Base-by-base conservation (phyloP, 2,888 invertebrate genomes). In the Podabrus alpinus region DNA sequence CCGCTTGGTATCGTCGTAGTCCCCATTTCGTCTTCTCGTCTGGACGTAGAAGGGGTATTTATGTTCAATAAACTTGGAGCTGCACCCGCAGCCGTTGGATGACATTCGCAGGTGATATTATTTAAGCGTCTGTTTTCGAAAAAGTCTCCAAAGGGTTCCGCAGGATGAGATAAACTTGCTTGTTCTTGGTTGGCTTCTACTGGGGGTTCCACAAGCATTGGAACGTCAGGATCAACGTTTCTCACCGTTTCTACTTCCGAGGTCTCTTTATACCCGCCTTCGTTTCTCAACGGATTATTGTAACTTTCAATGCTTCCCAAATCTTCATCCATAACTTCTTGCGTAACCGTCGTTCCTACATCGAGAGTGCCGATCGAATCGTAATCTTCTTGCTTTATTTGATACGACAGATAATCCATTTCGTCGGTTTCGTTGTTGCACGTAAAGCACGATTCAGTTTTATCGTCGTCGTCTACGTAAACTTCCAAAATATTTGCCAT, bases 81-180 rank as follows among this genome's bases (percentile, higher is more conserved):
- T 29, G 79, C 82, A 21, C 84, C 82, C n/a, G 79, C 75, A 11
- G 82, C 78, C 66, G 79, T 74, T 64, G 81, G 78, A 13, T 80
- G 80, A 73, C 83, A 83, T 79, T 84, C 83, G 68, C 82, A 83
- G 10, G 72, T 15, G 61, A 83, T 80, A 19, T 79, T 75, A 69
- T 71, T 72, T 25, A 68, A 71, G 10, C 69, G 71, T 69, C 77
- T 78, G 10, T 67, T 78, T 9, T 29, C 71, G 9, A 16, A 2
- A 17, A 45, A 16, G 25, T 70, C 70, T 5, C 70, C 70, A 25
- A 25, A 16, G 0, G 10, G 45, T 3, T 64, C 13, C 19, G n/a
- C 21, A 11, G 45, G 45, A 45, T 4, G 45, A 7, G 45, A n/a
- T n/a, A 45, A n/a, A 7, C 5, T 45, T 45, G 45, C n/a, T 11